phyloP scores from a whole-genome alignment of 1,140 invertebrate genomes.

The Neodiprion lecontei region DNA sequence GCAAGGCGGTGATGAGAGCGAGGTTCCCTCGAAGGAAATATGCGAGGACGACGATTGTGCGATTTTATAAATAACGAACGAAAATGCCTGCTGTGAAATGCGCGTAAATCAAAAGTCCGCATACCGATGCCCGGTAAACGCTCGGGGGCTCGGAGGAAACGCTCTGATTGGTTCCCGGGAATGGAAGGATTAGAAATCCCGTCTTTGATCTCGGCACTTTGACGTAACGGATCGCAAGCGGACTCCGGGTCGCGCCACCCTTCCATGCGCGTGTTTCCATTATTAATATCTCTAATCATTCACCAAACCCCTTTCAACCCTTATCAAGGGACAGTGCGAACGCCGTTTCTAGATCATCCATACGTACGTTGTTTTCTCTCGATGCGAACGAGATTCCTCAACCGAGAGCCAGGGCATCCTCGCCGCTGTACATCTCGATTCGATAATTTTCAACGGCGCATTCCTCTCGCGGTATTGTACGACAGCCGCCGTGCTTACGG shows the following conservation, averaged over 20 bases:
- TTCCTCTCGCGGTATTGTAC: too few relatives aligned
- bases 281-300: conserved; percentile 64
- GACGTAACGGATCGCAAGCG: conserved; percentile 1
- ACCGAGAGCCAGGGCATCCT: too few relatives aligned
- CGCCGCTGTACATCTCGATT: too few relatives aligned
- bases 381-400: too few relatives aligned
- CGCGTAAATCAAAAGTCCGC: background rate
- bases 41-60: background rate
- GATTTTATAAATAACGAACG: background rate
- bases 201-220: background rate
- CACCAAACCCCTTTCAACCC: conserved; percentile 56
- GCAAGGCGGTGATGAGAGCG: background rate
- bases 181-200: background rate
- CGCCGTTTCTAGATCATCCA: conserved; percentile 16
- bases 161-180: conserved; percentile 36
- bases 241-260: conserved; percentile 31
- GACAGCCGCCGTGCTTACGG: too few relatives aligned
- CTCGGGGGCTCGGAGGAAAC: conserved; percentile 7
- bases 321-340: conserved; percentile 55
- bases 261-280: conserved; percentile 33
- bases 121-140: background rate
- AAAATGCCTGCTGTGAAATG: too few relatives aligned
- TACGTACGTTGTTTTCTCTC: too few relatives aligned
- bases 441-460: too few relatives aligned
- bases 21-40: background rate